Evolutionary conservation across 2,113 vertebrate species (phyloP).

Genomic region (Onychostruthus taczanowskii): DNA sequence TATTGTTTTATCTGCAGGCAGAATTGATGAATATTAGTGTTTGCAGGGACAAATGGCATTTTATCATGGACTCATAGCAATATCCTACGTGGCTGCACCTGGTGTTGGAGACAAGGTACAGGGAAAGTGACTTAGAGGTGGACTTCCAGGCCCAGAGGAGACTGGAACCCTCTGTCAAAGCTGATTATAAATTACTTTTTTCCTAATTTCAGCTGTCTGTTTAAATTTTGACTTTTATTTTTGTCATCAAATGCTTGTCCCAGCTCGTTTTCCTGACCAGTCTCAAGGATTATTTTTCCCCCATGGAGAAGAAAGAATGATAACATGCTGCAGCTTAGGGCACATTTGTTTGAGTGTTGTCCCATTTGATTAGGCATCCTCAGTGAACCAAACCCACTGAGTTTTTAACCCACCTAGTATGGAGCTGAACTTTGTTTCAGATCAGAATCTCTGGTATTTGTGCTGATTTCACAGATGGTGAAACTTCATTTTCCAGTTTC

Average conservation of each 20-base stretch:
- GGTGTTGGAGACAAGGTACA: background rate
- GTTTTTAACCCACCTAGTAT: background rate
- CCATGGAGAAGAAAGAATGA: fast-evolving
- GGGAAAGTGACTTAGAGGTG: background rate
- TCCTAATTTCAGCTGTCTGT: background rate
- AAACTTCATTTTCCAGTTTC: background rate
- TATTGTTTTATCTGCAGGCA: background rate
- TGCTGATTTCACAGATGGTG: background rate
- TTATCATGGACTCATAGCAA: background rate
- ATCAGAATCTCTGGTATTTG: background rate
- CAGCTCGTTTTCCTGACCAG: background rate
- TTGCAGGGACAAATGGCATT: background rate
- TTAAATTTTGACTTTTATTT: background rate
- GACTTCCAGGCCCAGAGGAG: background rate
- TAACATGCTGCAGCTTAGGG: fast-evolving
- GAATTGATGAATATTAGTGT: constrained; percentile 8
- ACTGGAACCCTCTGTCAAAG: background rate
- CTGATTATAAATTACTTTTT: background rate
- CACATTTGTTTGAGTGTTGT: background rate
- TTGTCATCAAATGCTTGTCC: background rate
- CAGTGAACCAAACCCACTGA: fast-evolving
- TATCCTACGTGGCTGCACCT: background rate
- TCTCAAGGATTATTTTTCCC: fast-evolving
- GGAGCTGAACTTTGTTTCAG: background rate
- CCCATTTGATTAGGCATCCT: background rate